Evolutionary conservation across 2,888 invertebrate genomes (phyloP).

Genomic region (Andrena dorsata): DNA sequence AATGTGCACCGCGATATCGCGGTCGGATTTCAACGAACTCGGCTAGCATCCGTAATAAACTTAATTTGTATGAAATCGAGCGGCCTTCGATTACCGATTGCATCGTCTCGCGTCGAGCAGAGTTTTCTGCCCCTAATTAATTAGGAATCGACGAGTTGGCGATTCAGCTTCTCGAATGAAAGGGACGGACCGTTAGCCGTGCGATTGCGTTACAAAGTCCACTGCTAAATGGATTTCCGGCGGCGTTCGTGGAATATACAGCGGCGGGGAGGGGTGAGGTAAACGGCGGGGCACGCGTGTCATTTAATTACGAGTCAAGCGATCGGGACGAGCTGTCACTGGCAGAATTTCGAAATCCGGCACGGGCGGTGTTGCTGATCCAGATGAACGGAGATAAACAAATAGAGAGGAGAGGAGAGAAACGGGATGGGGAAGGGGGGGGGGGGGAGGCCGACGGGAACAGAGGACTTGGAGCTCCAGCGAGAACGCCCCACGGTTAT

Average conservation of each 20-base stretch:
- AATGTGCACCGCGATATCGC: neutral
- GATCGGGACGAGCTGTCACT: conserved; percentile 59
- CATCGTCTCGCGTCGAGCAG: neutral
- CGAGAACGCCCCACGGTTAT: conserved; percentile 51
- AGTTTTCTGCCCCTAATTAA: neutral
- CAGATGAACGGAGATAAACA: conserved; percentile 44
- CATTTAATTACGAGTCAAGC: conserved; percentile 63
- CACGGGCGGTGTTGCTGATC: conserved; percentile 1
- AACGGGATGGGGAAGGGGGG: neutral
- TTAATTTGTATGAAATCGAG: neutral
- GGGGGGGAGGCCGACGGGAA: neutral
- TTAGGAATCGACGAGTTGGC: neutral
- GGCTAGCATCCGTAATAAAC: neutral
- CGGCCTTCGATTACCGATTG: neutral
- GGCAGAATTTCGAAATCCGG: conserved; percentile 53
- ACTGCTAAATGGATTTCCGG: conserved; percentile 34
- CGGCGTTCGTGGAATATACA: conserved; percentile 10
- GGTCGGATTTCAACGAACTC: neutral
- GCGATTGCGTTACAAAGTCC: conserved; percentile 34
- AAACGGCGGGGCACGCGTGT: conserved; percentile 44
- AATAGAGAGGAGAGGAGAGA: conserved; percentile 16
- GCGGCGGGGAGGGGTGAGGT: neutral
- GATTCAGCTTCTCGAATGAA: neutral
- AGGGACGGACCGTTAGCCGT: neutral
- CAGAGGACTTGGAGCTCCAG: conserved; percentile 3